Evolutionary conservation across 2,113 vertebrate species (phyloP).

Genomic region (Myrmecobius fasciatus): DNA sequence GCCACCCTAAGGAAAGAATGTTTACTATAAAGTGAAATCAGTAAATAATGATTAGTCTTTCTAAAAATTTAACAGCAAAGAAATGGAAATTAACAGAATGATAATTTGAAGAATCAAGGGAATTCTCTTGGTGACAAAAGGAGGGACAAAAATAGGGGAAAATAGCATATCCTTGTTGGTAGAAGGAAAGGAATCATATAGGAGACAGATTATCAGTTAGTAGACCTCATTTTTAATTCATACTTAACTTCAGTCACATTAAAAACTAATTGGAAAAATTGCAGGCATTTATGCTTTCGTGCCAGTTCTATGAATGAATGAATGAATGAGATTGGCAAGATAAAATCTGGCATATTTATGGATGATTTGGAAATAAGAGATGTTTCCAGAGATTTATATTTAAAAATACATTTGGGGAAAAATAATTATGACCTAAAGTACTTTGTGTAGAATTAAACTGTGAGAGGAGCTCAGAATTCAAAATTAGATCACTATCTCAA

Average conservation of each 20-base stretch:
- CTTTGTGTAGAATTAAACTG: slow-evolving; percentile 5
- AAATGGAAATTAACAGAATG: background rate
- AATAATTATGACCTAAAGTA: slow-evolving; percentile 43
- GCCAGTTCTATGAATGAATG: background rate
- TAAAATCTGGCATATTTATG: slow-evolving; percentile 25
- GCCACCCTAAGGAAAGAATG: background rate
- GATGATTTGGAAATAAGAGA: slow-evolving; percentile 50
- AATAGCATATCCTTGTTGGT: background rate
- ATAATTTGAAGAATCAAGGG: background rate
- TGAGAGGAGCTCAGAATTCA: slow-evolving; percentile 35
- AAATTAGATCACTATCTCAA: slow-evolving; percentile 14
- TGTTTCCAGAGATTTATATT: background rate
- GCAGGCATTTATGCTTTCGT: background rate
- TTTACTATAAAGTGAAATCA: background rate
- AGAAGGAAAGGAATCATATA: background rate
- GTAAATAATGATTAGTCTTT: background rate
- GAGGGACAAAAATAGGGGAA: background rate
- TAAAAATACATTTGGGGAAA: slow-evolving; percentile 11
- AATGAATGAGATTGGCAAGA: slow-evolving; percentile 27
- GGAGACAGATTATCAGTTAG: slow-evolving; percentile 25
- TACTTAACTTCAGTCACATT: slow-evolving; percentile 45
- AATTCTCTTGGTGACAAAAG: background rate
- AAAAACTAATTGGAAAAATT: slow-evolving; percentile 55
- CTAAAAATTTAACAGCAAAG: background rate
- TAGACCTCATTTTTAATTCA: slow-evolving; percentile 41